Evolutionary conservation across 2,888 invertebrate species (phyloP).

Genomic region (Leptarthrus brevirostris): DNA sequence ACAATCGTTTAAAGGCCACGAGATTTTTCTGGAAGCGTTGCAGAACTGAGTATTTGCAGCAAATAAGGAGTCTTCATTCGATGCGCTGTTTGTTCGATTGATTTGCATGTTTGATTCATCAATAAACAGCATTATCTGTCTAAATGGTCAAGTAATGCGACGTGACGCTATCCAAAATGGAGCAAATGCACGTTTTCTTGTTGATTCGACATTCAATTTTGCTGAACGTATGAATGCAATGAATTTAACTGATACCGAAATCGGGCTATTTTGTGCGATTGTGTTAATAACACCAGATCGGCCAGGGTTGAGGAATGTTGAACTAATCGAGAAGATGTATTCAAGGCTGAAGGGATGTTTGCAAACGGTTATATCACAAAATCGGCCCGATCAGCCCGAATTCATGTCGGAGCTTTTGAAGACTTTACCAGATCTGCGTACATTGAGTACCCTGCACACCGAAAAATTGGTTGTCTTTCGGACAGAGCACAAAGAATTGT

Average conservation of each 20-base stretch:
- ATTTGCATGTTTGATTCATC: slow-evolving; percentile 97
- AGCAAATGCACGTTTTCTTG: slow-evolving; percentile 93
- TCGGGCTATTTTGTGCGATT: slow-evolving; percentile 95
- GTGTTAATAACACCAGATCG: slow-evolving; percentile 97
- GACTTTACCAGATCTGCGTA: slow-evolving; percentile 94
- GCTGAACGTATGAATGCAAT: slow-evolving; percentile 94
- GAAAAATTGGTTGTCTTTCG: slow-evolving; percentile 95
- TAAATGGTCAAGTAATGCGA: slow-evolving; percentile 94
- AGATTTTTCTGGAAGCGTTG: too few species aligned
- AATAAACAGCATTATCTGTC: slow-evolving; percentile 94
- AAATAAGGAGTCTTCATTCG: too few species aligned
- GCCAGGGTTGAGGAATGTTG: slow-evolving; percentile 91
- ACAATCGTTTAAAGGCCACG: too few species aligned
- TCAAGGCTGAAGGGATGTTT: slow-evolving; percentile 87
- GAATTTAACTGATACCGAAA: slow-evolving; percentile 90
- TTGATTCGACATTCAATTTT: slow-evolving; percentile 98
- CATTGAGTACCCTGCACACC: slow-evolving; percentile 94
- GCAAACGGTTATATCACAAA: slow-evolving; percentile 85
- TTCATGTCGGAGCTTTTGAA: slow-evolving; percentile 88
- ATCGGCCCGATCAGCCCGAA: slow-evolving; percentile 85
- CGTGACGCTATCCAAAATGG: slow-evolving; percentile 92
- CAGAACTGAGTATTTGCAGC: too few species aligned
- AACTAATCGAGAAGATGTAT: slow-evolving; percentile 94
- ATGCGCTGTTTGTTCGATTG: slow-evolving; percentile 92
- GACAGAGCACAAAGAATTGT: slow-evolving; percentile 87